Conservation (phyloP, 2,888 invertebrate genomes). For the Harpalus rufipes region DNA sequence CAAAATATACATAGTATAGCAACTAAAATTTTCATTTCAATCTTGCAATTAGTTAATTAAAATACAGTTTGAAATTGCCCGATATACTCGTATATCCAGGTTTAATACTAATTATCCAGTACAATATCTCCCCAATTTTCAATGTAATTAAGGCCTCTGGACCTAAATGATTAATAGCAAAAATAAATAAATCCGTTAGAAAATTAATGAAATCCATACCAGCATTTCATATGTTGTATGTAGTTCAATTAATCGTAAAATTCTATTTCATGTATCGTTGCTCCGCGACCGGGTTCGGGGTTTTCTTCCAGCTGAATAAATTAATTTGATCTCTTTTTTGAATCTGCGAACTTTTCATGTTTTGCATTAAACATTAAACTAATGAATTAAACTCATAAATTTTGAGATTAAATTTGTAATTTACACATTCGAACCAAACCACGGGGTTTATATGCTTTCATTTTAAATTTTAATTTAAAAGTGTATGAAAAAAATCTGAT, state of each 20-base stretch:
- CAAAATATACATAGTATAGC: neutral
- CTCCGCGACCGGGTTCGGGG: neutral
- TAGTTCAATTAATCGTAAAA: slow-evolving; percentile 37
- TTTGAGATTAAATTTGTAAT: too few species aligned
- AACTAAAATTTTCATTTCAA: neutral
- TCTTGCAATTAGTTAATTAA: neutral
- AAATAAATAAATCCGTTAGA: slow-evolving; percentile 35
- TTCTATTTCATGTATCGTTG: slow-evolving; percentile 36
- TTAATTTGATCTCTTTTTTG: slow-evolving; percentile 23
- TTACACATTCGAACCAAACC: too few species aligned
- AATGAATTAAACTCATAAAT: too few species aligned
- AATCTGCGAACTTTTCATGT: neutral
- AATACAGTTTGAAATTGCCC: neutral
- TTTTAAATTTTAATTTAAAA: too few species aligned
- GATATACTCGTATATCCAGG: neutral
- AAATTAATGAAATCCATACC: slow-evolving; percentile 42
- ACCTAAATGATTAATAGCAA: slow-evolving; percentile 41
- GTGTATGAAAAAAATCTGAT: too few species aligned
- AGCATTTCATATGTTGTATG: slow-evolving; percentile 36
- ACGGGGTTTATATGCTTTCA: too few species aligned
- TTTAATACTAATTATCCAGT: neutral
- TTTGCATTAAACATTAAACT: slow-evolving; percentile 3
- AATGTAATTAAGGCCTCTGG: slow-evolving; percentile 21
- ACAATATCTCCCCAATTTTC: slow-evolving; percentile 9
- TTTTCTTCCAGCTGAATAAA: neutral